Conservation (phyloP, 2,888 invertebrate genomes). For the Tanypteryx hageni region DNA sequence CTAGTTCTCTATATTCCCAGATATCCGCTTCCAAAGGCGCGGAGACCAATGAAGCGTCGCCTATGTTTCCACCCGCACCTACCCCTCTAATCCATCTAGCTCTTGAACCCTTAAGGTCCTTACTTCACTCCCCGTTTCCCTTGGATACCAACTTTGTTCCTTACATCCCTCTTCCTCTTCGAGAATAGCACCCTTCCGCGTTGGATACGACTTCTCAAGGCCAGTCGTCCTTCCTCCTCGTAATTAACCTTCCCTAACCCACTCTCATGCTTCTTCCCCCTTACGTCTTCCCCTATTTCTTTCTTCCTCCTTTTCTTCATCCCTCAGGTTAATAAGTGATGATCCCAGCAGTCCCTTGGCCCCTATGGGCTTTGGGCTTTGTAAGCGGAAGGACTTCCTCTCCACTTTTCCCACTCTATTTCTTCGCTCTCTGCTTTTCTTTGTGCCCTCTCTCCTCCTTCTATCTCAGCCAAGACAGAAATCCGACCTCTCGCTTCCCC, state of each 20-base stretch:
- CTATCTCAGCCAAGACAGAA: no score
- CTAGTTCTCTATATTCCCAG: not conserved
- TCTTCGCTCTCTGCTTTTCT: no score
- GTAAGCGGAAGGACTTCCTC: not conserved
- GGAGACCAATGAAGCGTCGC: not conserved
- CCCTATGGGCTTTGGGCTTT: not conserved
- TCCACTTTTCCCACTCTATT: not conserved
- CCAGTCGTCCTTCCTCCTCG: not conserved
- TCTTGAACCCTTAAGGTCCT: not conserved
- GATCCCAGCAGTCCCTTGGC: constrained; percentile 31
- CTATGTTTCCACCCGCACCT: not conserved
- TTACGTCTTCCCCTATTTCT: not conserved
- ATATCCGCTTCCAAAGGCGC: not conserved
- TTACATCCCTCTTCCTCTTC: not conserved
- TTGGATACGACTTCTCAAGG: not conserved
- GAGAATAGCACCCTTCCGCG: not conserved
- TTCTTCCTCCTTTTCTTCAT: constrained; percentile 5
- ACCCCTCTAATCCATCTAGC: not conserved
- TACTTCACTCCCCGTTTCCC: not conserved
- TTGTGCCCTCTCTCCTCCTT: no score
- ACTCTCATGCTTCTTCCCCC: not conserved
- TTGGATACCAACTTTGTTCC: not conserved
- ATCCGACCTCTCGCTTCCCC: not conserved
- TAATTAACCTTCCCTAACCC: constrained; percentile 34
- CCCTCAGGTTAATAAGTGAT: constrained; percentile 51